Percentiles rank a stretch among this genome's conserved stretches.
Conservation (phyloP, 92 coral and sea anemone species). For the Phenganax marumi region DNA sequence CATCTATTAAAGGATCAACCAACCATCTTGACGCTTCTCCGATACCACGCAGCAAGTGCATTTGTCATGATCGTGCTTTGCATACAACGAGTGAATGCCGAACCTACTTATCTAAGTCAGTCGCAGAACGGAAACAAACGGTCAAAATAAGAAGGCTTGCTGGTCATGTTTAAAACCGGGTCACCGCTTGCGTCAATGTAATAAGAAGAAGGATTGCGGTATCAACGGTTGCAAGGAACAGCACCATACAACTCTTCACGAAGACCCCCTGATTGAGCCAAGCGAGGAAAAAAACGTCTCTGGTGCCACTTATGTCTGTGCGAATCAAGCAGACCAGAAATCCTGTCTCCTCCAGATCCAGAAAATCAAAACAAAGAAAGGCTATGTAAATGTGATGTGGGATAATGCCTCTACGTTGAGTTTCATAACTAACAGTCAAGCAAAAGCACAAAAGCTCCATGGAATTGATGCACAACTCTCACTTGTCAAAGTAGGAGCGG, state of each 20-base stretch:
- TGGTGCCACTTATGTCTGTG: conserved; percentile 7
- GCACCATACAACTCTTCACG: conserved; percentile 51
- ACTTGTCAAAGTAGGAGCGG: conserved; percentile 41
- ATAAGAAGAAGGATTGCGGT: conserved; percentile 41
- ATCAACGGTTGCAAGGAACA: conserved; percentile 30
- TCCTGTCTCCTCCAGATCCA: conserved; percentile 52
- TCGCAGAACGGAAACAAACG: conserved; percentile 1
- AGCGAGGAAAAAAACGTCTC: neutral
- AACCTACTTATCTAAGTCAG: neutral
- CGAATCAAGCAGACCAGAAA: neutral
- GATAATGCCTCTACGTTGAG: conserved; percentile 48
- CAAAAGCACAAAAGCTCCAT: conserved; percentile 28
- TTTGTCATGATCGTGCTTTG: neutral
- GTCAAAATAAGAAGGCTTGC: conserved; percentile 50
- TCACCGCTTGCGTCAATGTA: conserved; percentile 48
- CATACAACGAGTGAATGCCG: neutral
- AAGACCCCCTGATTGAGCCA: neutral
- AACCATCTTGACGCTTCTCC: neutral
- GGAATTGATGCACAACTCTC: conserved; percentile 7
- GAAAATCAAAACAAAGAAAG: conserved; percentile 47
- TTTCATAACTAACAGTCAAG: conserved; percentile 49
- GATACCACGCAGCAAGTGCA: conserved; percentile 4
- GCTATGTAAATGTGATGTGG: conserved; percentile 45
- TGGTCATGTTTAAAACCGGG: conserved; percentile 53
- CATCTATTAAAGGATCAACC: neutral